A percentile compares a stretch with the other conserved stretches of the same genome.
Evolutionary conservation across 2,113 vertebrate genomes (phyloP).

Genomic region (Ctenodactylus gundi): DNA sequence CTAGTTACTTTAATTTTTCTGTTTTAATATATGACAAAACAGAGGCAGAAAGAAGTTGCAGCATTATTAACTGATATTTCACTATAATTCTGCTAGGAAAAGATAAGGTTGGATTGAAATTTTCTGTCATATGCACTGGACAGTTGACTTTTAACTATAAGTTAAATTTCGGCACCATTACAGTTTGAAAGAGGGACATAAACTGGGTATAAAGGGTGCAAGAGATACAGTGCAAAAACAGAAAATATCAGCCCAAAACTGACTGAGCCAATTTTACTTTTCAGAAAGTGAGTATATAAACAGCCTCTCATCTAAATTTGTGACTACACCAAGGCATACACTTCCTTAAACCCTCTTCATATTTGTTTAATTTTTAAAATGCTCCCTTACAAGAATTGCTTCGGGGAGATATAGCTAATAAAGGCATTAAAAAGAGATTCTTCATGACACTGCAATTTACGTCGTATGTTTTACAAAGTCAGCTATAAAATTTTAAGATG

Average conservation of each 20-base stretch:
- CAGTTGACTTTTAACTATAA: neutral
- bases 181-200: neutral
- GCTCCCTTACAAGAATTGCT: slow-evolving; percentile 56
- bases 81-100: neutral
- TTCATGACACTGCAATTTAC: slow-evolving; percentile 57
- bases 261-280: neutral
- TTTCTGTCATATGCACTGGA: neutral
- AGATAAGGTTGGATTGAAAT: neutral
- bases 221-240: neutral
- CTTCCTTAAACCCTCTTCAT: slow-evolving; percentile 60
- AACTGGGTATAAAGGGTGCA: neutral
- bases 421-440: slow-evolving; percentile 61
- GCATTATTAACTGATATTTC: neutral
- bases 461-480: slow-evolving; percentile 56
- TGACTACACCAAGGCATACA: slow-evolving; percentile 53
- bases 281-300: slow-evolving; percentile 1
- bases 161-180: neutral
- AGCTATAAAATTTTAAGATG: slow-evolving; percentile 57
- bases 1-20: neutral
- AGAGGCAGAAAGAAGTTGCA: neutral
- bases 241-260: neutral
- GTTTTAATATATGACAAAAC: neutral
- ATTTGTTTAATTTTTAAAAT: slow-evolving; percentile 70
- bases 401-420: slow-evolving; percentile 54
- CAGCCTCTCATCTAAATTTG: slow-evolving; percentile 11